Percentiles rank a stretch among this genome's conserved stretches.
phyloP scores from a whole-genome alignment of 2,113 vertebrate genomes.

The Ageneiosus marmoratus region DNA sequence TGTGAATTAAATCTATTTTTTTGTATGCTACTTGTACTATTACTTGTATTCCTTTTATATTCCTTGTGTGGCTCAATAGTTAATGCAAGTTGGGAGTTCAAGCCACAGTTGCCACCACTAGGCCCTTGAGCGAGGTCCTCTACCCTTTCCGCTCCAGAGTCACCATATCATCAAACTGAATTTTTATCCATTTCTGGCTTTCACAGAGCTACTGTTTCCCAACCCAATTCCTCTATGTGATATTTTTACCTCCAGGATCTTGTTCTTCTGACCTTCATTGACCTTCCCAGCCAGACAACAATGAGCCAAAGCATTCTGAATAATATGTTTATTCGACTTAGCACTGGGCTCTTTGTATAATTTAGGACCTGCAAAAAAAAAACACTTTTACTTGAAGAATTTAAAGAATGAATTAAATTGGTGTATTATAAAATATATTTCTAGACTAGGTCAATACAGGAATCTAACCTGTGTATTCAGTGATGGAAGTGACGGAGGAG shows the following conservation, averaged over 20 bases:
- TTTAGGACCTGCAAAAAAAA: conserved; percentile 82
- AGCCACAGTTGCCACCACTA: too few relatives aligned
- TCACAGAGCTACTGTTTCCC: too few relatives aligned
- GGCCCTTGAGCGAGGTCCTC: too few relatives aligned
- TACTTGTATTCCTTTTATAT: background rate
- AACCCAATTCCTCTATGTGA: too few relatives aligned
- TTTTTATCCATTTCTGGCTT: background rate
- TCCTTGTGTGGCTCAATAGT: too few relatives aligned
- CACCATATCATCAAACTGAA: too few relatives aligned
- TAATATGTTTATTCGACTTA: conserved; percentile 98
- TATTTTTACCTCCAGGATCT: conserved; percentile 90
- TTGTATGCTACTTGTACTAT: background rate
- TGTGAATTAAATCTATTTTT: background rate
- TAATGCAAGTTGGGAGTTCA: too few relatives aligned
- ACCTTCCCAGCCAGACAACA: conserved; percentile 98
- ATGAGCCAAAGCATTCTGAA: conserved; percentile 94
- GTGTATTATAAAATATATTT: background rate
- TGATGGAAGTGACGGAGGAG: conserved; percentile 92
- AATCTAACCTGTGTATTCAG: conserved; percentile 89
- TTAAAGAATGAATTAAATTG: too few relatives aligned
- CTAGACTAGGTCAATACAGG: background rate
- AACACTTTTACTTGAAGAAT: background rate
- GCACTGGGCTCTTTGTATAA: conserved; percentile 97
- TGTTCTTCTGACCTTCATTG: conserved; percentile 97
- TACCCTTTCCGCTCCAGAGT: too few relatives aligned